Percentiles rank a stretch among this genome's conserved stretches.
phyloP scores from a whole-genome alignment of 2,797 vertebrate species.

The Sebastiscus albofasciatus region DNA sequence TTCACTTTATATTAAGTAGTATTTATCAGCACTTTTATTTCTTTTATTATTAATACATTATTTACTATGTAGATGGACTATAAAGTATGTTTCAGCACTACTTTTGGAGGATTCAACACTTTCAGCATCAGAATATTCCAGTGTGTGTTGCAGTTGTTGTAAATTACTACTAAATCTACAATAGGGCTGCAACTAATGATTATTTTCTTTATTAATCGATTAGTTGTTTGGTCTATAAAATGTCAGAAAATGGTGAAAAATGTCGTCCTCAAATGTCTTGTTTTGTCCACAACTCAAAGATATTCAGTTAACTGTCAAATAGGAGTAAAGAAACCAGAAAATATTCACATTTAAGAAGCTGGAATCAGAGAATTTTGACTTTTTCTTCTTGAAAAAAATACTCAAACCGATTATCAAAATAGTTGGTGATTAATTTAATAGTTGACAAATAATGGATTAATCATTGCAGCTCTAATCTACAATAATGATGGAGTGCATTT shows the following conservation, averaged over 20 bases:
- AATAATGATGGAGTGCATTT: not conserved
- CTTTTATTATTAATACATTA: not conserved
- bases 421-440: too few species aligned
- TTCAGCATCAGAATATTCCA: not conserved
- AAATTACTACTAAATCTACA: not conserved
- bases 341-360: too few species aligned
- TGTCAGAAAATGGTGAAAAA: not conserved
- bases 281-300: too few species aligned
- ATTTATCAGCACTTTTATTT: not conserved
- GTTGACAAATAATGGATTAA: too few species aligned
- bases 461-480: not conserved
- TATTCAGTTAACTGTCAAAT: too few species aligned
- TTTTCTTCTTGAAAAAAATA: too few species aligned
- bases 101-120: not conserved
- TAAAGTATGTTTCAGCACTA: not conserved
- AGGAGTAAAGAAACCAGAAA: too few species aligned
- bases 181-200: too few species aligned
- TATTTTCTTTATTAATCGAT: too few species aligned
- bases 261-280: not conserved
- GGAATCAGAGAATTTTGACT: rapidly evolving
- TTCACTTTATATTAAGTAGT: not conserved
- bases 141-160: not conserved
- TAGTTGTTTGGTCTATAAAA: not conserved
- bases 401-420: too few species aligned
- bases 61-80: not conserved